Percentiles rank a stretch among this genome's conserved stretches.
Conservation (phyloP, 2,113 vertebrate species). For the Chamaea fasciata region DNA sequence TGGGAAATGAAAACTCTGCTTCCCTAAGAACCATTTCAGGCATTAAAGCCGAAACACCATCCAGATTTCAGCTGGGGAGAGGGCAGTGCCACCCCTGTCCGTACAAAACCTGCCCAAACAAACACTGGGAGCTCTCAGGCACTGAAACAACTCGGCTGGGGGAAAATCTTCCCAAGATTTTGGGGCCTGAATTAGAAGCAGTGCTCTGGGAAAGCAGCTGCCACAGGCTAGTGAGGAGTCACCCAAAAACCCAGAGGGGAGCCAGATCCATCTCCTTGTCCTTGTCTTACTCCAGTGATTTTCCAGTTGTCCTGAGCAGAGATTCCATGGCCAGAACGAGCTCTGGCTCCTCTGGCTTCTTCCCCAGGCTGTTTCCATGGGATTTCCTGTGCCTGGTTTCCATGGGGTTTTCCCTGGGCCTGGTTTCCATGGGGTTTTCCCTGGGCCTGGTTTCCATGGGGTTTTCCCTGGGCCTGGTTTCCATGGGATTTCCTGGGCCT, state of each 20-base stretch:
- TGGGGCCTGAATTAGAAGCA: not conserved
- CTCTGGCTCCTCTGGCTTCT: not conserved
- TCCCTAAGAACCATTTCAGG: not conserved
- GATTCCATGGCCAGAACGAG: accelerated
- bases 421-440: not conserved
- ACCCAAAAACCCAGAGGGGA: not conserved
- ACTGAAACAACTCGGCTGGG: not conserved
- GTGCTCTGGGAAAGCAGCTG: not conserved
- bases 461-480: not conserved
- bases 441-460: accelerated
- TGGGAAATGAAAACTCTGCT: not conserved
- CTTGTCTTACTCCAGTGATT: accelerated
- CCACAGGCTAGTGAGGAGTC: not conserved
- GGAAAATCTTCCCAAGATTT: not conserved
- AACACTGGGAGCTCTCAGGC: not conserved
- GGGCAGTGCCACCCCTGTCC: not conserved
- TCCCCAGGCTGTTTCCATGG: not conserved
- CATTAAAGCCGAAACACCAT: not conserved
- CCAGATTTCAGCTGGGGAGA: no score
- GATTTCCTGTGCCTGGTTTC: accelerated
- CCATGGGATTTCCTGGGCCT: no score
- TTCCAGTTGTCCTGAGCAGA: not conserved
- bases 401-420: accelerated
- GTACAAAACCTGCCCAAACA: accelerated
- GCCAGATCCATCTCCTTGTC: not conserved